Evolutionary conservation across 2,888 invertebrate genomes (phyloP), one percentile per base, ranked within the genome.

Genomic region (Argynnis bischoffii): DNA sequence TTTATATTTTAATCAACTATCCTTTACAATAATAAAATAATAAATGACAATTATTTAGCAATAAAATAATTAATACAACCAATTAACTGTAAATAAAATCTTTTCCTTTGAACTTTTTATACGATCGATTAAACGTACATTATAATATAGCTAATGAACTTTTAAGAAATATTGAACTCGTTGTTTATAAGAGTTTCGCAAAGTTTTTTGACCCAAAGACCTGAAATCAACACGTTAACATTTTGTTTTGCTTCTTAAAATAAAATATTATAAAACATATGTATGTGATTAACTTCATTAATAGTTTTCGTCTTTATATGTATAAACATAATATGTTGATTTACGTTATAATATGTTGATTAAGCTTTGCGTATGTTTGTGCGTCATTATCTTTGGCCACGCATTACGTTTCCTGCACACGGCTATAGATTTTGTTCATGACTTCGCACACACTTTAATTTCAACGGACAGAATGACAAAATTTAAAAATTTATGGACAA

Each of bases 201-300:
- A 51, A 53, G 61, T 53, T 35, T 41, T 6, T 53, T 61, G 51
- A 61, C 61, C 51, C 51, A 51, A 3, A 35, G 2, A 5, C 13
- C 21, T 48, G 15, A 57, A 57, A 21, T 59, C 15, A 18, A 15
- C 48, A 18, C 47, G 35, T 21, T 21, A 21, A 60, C 21, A 51
- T 5, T 35, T 16, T 60, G 35, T 60, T 60, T 60, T 48, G 60
- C 3, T 35, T 60, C 51, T 51, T 51, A 51, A 51, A 31, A 60
- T 51, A 51, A 51, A 60, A 57, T 57, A 57, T 47, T 57, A 59
- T 16, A 31, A 59, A 57, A 57, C 11, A 48, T 26, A 26, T 26
- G 6, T 26, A 41, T 41, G 13, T 35, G 41, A 15, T 53, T 18
- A 41, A 50, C 4, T 41, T 18, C 60, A 51, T 6, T 18, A 35